Evolutionary conservation across 2,113 vertebrate genomes (phyloP), one percentile per base, ranked within the genome.

Genomic region (Alouatta palliata): DNA sequence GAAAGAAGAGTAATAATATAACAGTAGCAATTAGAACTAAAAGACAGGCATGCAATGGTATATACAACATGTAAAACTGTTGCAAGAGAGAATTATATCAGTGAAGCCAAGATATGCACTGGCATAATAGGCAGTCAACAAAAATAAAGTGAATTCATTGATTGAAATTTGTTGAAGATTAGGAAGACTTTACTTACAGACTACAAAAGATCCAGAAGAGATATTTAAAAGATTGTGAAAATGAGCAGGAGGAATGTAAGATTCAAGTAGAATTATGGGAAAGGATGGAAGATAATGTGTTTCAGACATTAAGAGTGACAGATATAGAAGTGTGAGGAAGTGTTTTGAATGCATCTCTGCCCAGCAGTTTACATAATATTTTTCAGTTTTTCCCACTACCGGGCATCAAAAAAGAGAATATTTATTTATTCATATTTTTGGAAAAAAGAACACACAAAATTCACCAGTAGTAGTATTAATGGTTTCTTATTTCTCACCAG

Each of bases 281-380:
- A 66, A 2, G 2, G 8, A 71, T 8, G 23, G 6, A 80, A 77
- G 23, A 58, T 17, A 19, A 1, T 45, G 9, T 6, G 37, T 75
- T 76, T 49, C 17, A 25, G 56, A 37, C 3, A 10, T 4, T 54
- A 6, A 21, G 16, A 81, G 5, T 12, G 49, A 40, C 35, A n/a
- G 30, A 10, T 10, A 5, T 1, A 21, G 3, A 54, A 52, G 3
- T 4, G 3, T 61, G 21, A 21, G 3, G 14, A 3, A 49, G 21
- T n/a, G 7, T 20, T 25, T 37, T 66, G 13, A 73, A 25, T 54
- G 43, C 12, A 32, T 71, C 35, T 32, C 86, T 25, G 37, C 40
- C 5, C 35, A 9, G 23, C 21, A 35, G 10, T 79, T 27, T 56
- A 35, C 58, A 37, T 17, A 49, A 19, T 61, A 12, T 56, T 35